phyloP scores from a whole-genome alignment of 2,888 invertebrate species.

The Drosophila barbarae region DNA sequence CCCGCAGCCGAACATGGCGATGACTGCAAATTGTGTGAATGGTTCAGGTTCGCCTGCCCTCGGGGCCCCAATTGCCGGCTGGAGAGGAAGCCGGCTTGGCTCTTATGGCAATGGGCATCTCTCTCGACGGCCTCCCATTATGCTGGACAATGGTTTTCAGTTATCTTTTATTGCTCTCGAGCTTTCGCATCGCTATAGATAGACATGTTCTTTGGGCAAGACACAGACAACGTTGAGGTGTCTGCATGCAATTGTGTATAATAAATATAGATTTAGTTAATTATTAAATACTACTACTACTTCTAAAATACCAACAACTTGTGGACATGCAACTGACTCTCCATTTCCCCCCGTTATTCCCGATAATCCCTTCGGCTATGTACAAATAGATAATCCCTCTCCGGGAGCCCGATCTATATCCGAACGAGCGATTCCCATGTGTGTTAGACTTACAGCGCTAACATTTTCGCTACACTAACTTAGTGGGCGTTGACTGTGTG shows the following conservation, averaged over 20 bases:
- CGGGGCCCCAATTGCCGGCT: constrained; percentile 16
- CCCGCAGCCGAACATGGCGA: constrained; percentile 42
- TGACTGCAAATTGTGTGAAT: constrained; percentile 58
- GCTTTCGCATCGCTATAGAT: constrained; percentile 62
- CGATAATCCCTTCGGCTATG: constrained; percentile 46
- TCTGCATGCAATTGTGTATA: constrained; percentile 66
- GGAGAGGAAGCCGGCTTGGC: constrained; percentile 30
- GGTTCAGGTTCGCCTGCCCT: constrained; percentile 38
- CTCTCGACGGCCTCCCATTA: constrained; percentile 10
- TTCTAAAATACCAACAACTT: constrained; percentile 72
- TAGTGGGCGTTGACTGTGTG: constrained; percentile 65
- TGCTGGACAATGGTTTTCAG: constrained; percentile 53
- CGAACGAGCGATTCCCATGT: constrained; percentile 1
- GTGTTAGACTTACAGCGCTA: constrained; percentile 51
- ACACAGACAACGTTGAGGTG: constrained; percentile 65
- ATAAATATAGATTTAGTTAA: constrained; percentile 67
- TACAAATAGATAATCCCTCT: constrained; percentile 49
- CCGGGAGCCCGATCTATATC: constrained; percentile 52
- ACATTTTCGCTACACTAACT: constrained; percentile 70
- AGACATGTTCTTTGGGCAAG: constrained; percentile 78
- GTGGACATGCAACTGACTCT: constrained; percentile 65
- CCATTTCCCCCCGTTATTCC: constrained; percentile 19
- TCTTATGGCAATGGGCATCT: constrained; percentile 26
- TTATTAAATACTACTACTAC: constrained; percentile 62
- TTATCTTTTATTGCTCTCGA: constrained; percentile 57